phyloP scores from a whole-genome alignment of 1,140 invertebrate species.

The Hylaeus volcanicus region DNA sequence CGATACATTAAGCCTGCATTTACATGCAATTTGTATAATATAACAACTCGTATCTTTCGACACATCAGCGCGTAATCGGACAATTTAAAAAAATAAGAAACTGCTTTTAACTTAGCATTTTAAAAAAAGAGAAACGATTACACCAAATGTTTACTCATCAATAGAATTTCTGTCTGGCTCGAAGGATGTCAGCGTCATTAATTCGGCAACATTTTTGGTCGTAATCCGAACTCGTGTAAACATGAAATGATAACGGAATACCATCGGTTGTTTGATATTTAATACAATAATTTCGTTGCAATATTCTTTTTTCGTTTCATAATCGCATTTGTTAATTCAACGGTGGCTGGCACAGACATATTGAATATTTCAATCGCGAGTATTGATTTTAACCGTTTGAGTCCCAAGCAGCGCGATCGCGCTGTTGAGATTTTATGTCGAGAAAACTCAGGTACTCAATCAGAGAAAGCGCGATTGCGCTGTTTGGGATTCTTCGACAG shows the following conservation, averaged over 20 bases:
- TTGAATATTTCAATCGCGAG: conserved; percentile 1
- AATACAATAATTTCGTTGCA: not conserved
- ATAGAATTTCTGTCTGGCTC: not conserved
- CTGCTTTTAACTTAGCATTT: not conserved
- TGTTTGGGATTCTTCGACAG: too few species aligned
- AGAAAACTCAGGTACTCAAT: too few species aligned
- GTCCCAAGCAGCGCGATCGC: too few species aligned
- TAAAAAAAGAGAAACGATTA: too few species aligned
- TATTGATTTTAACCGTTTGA: conserved; percentile 12
- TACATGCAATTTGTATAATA: conserved; percentile 22
- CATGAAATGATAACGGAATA: too few species aligned
- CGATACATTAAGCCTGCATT: conserved; percentile 3
- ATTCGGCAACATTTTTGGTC: not conserved
- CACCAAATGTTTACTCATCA: not conserved
- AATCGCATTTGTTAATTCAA: conserved; percentile 1
- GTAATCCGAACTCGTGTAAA: not conserved
- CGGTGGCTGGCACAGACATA: not conserved
- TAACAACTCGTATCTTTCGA: not conserved
- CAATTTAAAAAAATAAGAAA: conserved; percentile 1
- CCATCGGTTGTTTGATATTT: not conserved
- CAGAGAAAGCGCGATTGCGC: too few species aligned
- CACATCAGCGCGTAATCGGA: not conserved
- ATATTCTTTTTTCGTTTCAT: conserved; percentile 1
- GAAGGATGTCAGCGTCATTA: not conserved
- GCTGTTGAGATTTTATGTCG: too few species aligned